Evolutionary conservation across 2,888 invertebrate species (phyloP).

Genomic region (Pimpla rufipes): DNA sequence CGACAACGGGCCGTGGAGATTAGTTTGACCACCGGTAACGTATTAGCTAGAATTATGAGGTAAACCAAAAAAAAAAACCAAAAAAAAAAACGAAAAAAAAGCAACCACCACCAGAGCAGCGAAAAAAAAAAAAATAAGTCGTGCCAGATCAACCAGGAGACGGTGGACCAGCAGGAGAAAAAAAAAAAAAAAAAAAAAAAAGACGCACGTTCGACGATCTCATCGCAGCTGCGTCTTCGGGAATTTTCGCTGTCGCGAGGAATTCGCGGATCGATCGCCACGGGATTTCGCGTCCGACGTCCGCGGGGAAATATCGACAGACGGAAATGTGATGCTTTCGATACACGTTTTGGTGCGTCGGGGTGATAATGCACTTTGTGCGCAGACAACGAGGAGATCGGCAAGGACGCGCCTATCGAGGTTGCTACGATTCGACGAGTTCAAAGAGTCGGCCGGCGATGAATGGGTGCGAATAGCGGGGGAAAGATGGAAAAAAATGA

Average conservation of each 20-base stretch:
- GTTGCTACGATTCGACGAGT: too few relatives aligned
- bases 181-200: constrained; percentile 37
- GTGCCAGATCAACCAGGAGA: constrained; percentile 40
- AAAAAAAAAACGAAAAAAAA: constrained; percentile 45
- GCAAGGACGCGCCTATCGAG: too few relatives aligned
- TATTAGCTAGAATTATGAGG: constrained; percentile 77
- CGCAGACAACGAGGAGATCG: too few relatives aligned
- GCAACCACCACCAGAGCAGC: too few relatives aligned
- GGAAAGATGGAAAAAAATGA: too few relatives aligned
- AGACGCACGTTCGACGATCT: constrained; percentile 29
- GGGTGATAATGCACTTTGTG: constrained; percentile 6
- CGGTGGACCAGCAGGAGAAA: constrained; percentile 21
- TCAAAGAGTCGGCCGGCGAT: too few relatives aligned
- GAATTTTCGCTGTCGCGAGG: neutral
- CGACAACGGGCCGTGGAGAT: constrained; percentile 98
- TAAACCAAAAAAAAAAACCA: constrained; percentile 55
- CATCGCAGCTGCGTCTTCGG: neutral
- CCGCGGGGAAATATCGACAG: constrained; percentile 65
- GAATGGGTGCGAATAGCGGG: too few relatives aligned
- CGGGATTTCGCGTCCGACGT: too few relatives aligned
- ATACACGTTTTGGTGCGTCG: neutral
- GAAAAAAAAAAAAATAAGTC: constrained; percentile 18
- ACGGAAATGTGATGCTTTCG: constrained; percentile 68
- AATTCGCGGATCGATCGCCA: too few relatives aligned
- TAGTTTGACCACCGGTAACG: constrained; percentile 97